These are phyloP conservation scores for Serranus cabrilla DNA, from an alignment of 2,797 vertebrate species.

Conservation along the genomic window DNA sequence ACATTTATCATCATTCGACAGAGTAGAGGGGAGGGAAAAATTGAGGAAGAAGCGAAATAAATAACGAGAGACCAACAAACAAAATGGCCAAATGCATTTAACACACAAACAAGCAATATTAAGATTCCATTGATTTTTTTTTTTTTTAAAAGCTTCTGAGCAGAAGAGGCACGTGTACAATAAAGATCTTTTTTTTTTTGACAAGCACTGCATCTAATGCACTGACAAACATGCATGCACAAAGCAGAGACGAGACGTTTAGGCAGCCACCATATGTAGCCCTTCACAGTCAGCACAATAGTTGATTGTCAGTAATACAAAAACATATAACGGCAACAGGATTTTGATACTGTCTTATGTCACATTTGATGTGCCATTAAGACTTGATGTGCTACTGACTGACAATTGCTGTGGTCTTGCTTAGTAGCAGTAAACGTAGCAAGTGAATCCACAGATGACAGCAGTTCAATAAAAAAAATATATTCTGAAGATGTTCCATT, in stretches of 20 bases:
- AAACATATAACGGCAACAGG: neutral
- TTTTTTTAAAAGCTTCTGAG: conserved; percentile 35
- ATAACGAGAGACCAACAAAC: conserved; percentile 1
- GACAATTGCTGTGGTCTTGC: neutral
- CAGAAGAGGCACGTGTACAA: conserved; percentile 26
- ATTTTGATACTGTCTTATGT: neutral
- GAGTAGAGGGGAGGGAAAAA: neutral
- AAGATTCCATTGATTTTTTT: conserved; percentile 17
- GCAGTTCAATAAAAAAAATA: neutral
- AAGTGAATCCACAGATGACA: conserved; percentile 3
- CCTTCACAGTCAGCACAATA: conserved; percentile 17
- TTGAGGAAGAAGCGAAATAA: neutral
- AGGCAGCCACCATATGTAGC: conserved; percentile 6
- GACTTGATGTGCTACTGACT: neutral
- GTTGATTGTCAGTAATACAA: conserved; percentile 21
- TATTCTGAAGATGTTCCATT: neutral
- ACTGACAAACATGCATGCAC: conserved; percentile 44
- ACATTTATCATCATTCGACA: conserved; percentile 48
- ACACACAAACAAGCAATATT: conserved; percentile 23
- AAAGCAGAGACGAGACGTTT: conserved; percentile 9
- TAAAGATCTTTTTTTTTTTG: neutral
- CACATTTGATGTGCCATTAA: neutral
- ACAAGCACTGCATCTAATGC: conserved; percentile 8
- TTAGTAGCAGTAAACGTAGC: conserved; percentile 10
- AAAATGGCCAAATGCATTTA: conserved; percentile 27